These are phyloP conservation scores for Seladonia tumulorum DNA, from an alignment of 2,888 invertebrate genomes.

Conservation along the genomic window DNA sequence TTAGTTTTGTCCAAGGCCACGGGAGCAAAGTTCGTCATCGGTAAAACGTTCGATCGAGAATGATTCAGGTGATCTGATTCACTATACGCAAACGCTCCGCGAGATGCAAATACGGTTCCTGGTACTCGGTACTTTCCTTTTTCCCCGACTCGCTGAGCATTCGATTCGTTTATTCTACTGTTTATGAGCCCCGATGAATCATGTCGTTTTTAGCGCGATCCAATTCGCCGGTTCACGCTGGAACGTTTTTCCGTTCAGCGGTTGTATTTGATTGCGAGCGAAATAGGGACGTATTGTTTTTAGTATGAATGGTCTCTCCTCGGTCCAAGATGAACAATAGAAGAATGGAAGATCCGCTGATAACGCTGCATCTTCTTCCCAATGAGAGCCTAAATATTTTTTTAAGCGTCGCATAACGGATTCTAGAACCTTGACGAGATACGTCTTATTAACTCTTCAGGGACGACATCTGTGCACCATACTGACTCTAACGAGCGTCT, in stretches of 20 bases:
- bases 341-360: not conserved
- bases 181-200: not conserved
- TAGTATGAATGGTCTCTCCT: not conserved
- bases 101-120: not conserved
- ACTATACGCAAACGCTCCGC: not conserved
- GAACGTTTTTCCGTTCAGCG: not conserved
- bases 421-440: no score
- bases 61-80: conserved; percentile 30
- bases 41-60: not conserved
- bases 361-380: not conserved
- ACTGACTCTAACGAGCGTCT: no score
- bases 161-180: not conserved
- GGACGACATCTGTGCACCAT: no score
- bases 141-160: not conserved
- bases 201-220: not conserved
- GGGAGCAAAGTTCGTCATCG: not conserved
- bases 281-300: not conserved
- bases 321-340: not conserved
- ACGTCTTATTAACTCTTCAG: no score
- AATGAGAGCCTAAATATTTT: not conserved
- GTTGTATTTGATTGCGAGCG: not conserved
- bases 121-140: not conserved
- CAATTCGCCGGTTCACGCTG: not conserved
- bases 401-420: not conserved
- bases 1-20: not conserved